Conservation (phyloP, 2,888 invertebrate genomes). For the Phyto melanocephala region DNA sequence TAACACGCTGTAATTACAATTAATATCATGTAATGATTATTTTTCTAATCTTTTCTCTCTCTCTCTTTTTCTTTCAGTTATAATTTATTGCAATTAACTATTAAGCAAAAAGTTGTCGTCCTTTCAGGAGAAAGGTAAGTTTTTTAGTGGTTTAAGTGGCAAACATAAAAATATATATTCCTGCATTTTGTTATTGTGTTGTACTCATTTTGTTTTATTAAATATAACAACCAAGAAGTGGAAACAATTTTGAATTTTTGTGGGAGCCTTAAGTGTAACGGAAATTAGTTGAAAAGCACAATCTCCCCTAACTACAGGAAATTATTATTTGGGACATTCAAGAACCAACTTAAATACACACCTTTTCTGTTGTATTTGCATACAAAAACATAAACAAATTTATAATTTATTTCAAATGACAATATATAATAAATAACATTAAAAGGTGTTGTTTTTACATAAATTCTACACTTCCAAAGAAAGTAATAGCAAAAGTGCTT, state of each 20-base stretch:
- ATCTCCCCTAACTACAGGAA: conserved; percentile 73
- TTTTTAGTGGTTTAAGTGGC: background rate
- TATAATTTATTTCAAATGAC: too few relatives aligned
- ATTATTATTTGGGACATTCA: conserved; percentile 72
- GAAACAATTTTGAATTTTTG: conserved; percentile 1
- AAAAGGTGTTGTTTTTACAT: too few relatives aligned
- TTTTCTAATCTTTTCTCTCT: background rate
- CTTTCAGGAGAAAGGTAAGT: conserved; percentile 1
- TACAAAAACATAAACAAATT: too few relatives aligned
- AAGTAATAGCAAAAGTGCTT: conserved; percentile 21
- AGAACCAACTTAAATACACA: too few relatives aligned
- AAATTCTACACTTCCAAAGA: too few relatives aligned
- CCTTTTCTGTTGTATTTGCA: too few relatives aligned
- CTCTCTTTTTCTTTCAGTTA: conserved; percentile 5
- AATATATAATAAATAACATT: too few relatives aligned
- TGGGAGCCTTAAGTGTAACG: background rate
- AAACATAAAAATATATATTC: background rate
- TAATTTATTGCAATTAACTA: background rate
- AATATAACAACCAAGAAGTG: background rate
- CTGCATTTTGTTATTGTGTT: background rate
- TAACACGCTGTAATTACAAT: background rate
- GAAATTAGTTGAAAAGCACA: background rate
- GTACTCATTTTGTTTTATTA: background rate
- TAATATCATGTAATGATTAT: background rate
- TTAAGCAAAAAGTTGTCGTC: background rate